Evolutionary conservation across 2,113 vertebrate genomes (phyloP), one percentile per base, ranked within the genome.

Genomic region (Lophura nycthemera): DNA sequence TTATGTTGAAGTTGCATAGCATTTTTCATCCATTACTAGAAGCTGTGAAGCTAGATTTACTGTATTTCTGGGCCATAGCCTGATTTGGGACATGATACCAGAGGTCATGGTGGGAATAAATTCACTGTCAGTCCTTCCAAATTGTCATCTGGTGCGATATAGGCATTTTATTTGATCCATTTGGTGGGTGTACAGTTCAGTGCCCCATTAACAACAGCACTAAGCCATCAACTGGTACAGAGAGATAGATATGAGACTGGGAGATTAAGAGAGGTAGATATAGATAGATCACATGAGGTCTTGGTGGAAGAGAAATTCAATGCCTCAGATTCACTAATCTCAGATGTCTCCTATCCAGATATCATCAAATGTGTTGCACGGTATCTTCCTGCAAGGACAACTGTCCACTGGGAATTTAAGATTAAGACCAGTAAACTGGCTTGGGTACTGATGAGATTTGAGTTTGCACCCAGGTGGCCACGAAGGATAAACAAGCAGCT

Each of bases 291-390:
- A 43, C 20, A 22, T 11, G 42, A 85, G 64, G 64, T 80, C 45
- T 83, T 15, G 22, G 84, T 43, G 69, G 56, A 83, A 81, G 56
- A 88, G 47, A 88, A 86, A 88, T 45, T 73, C 19, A 20, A 20
- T 83, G 64, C 60, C 70, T 89, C 92, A 74, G 16, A 83, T 59
- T 85, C 60, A 59, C 50, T 70, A 54, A 83, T 94, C 60, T 78
- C 20, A 76, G 64, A 77, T 76, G 22, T 64, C 32, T 83, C 17
- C 69, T 71, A 32, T 59, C 45, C 77, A 83, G 72, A 50, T 88
- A 87, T 15, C 48, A 77, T 74, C 56, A 80, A 66, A 60, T 81
- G 59, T 2, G 6, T 54, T 67, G 71, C 3, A 2, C 7, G 42
- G 9, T 54, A 47, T 76, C 42, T 54, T 91, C 85, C 88, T 86